Base-by-base conservation (phyloP, 2,888 invertebrate genomes). In the Hypomecis atomaria region DNA sequence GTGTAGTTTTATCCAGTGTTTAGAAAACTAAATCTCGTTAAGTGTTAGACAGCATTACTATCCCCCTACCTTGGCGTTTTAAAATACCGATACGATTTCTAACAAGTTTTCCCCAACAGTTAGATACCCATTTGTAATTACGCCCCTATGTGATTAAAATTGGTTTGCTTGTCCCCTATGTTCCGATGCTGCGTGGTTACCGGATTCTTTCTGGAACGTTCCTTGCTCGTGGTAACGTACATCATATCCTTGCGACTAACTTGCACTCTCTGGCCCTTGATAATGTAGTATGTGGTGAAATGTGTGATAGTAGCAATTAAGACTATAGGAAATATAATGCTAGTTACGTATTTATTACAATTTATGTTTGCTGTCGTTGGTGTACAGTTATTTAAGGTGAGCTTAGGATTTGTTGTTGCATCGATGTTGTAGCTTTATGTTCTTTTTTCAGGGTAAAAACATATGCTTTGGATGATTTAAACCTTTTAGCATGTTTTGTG, bases 301-400 rank as follows among this genome's bases (percentile, higher is more conserved):
- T 99, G 99, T 96, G 99, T 99, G 94, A 98, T 98, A 94, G 98
- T 98, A 94, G 98, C 98, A 85, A 97, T 99, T 94, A 98, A 98
- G 95, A 99, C 98, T 88, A 99, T 99, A 95, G 99, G 99, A 94
- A 99, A 99, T 96, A 99, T 99, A 94, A 98, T 99, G 97, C 96
- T 99, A 96, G 99, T 99, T 94, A 99, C 99, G 91, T 98, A 98
- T 95, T 97, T 99, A 92, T 97, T 99, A 93, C 98, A 99, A 96
- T 99, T 99, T 96, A 99, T 99, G 99, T 99, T 99, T 94, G 99
- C 99, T 94, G 99, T 99, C 93, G 99, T 99, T 93, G 99, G 99
- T 94, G 99, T 99, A 92, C 99, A 99, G 95, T 96, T 99, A 83
- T 99, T 99, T 95, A 99, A 99, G 97, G 98, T 98, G 95, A 95